Evolutionary conservation across 1,140 invertebrate species (phyloP), one percentile per base, ranked within the genome.

Genomic region (Anthonomus grandis): DNA sequence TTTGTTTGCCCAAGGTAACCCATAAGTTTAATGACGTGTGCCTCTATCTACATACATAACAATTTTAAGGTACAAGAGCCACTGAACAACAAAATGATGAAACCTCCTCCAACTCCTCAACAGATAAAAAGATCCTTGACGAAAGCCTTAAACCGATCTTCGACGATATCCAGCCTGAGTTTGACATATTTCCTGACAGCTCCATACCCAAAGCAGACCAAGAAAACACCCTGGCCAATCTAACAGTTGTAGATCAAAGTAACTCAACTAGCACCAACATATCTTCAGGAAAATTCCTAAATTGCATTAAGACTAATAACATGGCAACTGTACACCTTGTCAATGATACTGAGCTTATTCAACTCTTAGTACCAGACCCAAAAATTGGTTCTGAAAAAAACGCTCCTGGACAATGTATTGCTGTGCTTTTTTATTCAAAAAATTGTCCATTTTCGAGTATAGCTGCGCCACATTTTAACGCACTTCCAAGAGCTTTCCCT

Each of bases 391-490:
- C 75, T n/a, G 73, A 68, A 34, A 78, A 76, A 44, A 69, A 77
- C 55, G 76, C 74, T 13, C 76, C 79, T 21, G 84, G 79, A n/a
- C 76, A 83, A 51, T 97, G 94, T 78, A 79, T 86, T 44, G 63
- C 92, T 12, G 84, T 97, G 0, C 76, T 96, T 56, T 97, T 97
- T 74, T 97, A 89, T 76, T 90, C 92, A 0, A 85, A 84, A 42
- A 89, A 87, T 71, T 97, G 94, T 74, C 84, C 90, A 23, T 95
- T 95, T 64, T 94, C 91, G 72, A 88, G 89, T 52, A 82, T 87
- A 65, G 90, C 91, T 21, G 93, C 93, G 5, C 89, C 91, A 3
- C 83, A 92, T 71, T 93, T 90, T 63, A 97, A 97, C 81, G 90
- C 93, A 1, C 70, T 97, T 67, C 89, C 81, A 56, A 81, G 85